Base-by-base conservation (phyloP, 2,888 invertebrate species). In the Noctua janthina region DNA sequence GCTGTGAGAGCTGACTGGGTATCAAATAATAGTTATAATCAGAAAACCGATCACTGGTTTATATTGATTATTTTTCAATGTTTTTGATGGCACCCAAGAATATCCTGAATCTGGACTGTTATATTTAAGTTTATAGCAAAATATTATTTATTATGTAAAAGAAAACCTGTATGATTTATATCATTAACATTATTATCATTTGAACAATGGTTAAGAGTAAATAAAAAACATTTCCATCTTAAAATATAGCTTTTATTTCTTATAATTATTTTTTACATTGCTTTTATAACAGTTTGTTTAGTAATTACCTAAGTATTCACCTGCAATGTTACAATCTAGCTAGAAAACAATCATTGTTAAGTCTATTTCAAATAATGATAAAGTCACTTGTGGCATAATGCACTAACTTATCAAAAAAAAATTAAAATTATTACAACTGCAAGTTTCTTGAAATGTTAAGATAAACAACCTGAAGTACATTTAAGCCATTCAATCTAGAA, bases 191-290 rank as follows among this genome's bases (percentile, higher is more conserved):
- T 46, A 29, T 71, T 83, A 62, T 62, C 15, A 79, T 72, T 56
- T 35, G 15, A 54, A 79, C 43, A 62, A 66, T 73, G 66, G 64
- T 76, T 62, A 76, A 39, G 29, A 74, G 29, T 75, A 86, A 86
- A 84, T 87, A 87, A 87, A 87, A 87, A 73, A 64, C 77, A 79
- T 72, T 68, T 67, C 13, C 13, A 54, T 85, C 87, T 85, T 87
- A 87, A 81, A 87, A 82, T 84, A 88, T 88, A 87, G 56, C 49
- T 83, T 84, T 87, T 84, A 82, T 84, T 90, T 76, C 76, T 81
- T 81, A 86, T 39, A 79, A 49, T 70, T 77, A 78, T 51, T 59
- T 73, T 82, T 66, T 46, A 82, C 70, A 85, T 56, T 82, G 59
- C n/a, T 79, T 72, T 46, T 59, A 35, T 43, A 70, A 54, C 17